Percentiles rank a stretch among this genome's conserved stretches.
Evolutionary conservation across 1,140 invertebrate genomes (phyloP).

Genomic region (Euwallacea similis): DNA sequence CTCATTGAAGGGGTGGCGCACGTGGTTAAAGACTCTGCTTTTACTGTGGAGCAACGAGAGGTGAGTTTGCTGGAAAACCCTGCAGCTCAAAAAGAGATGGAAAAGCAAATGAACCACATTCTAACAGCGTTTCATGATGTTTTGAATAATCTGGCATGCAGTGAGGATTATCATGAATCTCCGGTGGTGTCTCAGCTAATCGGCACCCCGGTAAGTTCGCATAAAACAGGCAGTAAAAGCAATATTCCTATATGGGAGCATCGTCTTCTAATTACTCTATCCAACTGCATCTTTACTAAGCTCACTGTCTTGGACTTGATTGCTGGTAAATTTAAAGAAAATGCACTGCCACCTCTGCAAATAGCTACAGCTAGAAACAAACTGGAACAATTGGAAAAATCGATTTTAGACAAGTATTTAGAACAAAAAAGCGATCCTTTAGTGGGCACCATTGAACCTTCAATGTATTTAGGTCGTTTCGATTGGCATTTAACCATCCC

Average conservation of each 20-base stretch:
- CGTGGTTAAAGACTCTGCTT: constrained; percentile 81
- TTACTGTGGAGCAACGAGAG: constrained; percentile 73
- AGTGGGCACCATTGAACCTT: constrained; percentile 91
- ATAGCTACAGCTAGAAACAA: constrained; percentile 61
- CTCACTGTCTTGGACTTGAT: constrained; percentile 73
- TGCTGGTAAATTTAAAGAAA: constrained; percentile 62
- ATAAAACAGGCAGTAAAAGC: constrained; percentile 42
- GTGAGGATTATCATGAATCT: constrained; percentile 63
- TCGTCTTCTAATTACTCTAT: constrained; percentile 80
- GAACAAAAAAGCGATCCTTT: constrained; percentile 92
- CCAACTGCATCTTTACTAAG: constrained; percentile 86
- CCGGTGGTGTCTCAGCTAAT: constrained; percentile 66
- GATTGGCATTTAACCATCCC: constrained; percentile 79
- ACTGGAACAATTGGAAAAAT: constrained; percentile 68
- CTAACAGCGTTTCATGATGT: constrained; percentile 68
- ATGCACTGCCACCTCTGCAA: constrained; percentile 72
- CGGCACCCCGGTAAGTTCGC: constrained; percentile 60
- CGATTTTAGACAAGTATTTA: constrained; percentile 79
- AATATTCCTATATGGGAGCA: constrained; percentile 71
- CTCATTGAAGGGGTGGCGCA: constrained; percentile 80
- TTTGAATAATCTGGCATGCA: constrained; percentile 66
- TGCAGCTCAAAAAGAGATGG: constrained; percentile 66
- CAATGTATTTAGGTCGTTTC: constrained; percentile 89
- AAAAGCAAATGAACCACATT: constrained; percentile 70
- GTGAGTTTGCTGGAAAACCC: constrained; percentile 65